Conservation (phyloP, 2,113 vertebrate genomes). For the Podarcis cretensis region DNA sequence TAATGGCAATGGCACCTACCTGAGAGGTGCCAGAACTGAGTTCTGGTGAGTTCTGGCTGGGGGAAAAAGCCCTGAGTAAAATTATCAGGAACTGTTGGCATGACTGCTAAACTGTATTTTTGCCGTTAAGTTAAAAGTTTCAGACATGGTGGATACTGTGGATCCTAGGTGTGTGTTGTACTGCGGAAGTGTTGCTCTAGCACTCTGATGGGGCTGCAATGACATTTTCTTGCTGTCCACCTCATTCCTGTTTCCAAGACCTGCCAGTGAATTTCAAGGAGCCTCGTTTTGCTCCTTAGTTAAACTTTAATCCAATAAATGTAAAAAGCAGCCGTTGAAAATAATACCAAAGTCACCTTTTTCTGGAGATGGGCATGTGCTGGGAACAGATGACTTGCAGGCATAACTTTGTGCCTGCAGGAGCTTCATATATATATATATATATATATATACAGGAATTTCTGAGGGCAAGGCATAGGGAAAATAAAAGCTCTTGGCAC, state of each 20-base stretch:
- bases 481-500: conserved; percentile 61
- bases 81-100: background rate
- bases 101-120: background rate
- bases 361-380: background rate
- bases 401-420: conserved; percentile 21
- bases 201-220: background rate
- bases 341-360: background rate
- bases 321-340: background rate
- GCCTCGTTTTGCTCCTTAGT: background rate
- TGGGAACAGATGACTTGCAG: background rate
- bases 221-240: background rate
- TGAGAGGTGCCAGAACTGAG: too few species aligned
- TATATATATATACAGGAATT: conserved; percentile 49
- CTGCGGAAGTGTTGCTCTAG: background rate
- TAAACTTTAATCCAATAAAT: background rate
- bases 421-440: conserved; percentile 19
- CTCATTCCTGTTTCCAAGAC: background rate
- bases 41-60: background rate
- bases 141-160: background rate
- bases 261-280: background rate
- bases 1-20: too few species aligned
- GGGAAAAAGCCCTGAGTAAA: background rate
- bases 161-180: background rate
- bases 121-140: background rate
- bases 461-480: conserved; percentile 55